Base-by-base conservation (phyloP, 2,113 vertebrate species). In the Catharus fuscescens region DNA sequence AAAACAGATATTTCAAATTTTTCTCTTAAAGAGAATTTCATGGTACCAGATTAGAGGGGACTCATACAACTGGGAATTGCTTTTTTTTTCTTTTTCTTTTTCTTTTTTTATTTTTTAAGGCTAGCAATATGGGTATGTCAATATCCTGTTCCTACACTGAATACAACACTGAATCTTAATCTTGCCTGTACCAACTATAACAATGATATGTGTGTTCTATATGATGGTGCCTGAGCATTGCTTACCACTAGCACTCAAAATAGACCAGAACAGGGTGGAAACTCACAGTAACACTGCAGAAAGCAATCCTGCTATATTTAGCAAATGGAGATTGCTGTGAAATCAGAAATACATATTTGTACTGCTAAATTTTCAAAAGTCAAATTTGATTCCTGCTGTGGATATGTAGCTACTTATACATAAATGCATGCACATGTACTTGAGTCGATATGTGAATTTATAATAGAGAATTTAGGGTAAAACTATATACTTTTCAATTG, bases 341-440 rank as follows among this genome's bases (percentile, higher is more conserved):
- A 73, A 73, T 40, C 23, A 73, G 8, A 21, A n/a, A 36, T 19
- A 38, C 0, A 14, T 26, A 18, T 4, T 19, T 17, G 5, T n/a
- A 47, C 10, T 50, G 5, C 14, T 78, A 78, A 73, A 31, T 90
- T 80, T 91, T 86, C 21, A 32, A 13, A 77, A 79, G 15, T 42
- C 25, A 18, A 47, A 9, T 53, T 69, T 80, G 6, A 70, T 61
- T 80, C 15, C 24, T 85, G 6, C 23, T 84, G 20, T 59, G 9
- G 8, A 31, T 47, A 59, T 78, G 21, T 14, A 77, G 36, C 53
- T 45, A 65, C 5, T 52, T 82, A 28, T 18, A 57, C 2, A 21
- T 5, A 12, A 23, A 47, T 17, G 21, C 2, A 8, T 50, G 6
- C 2, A 8, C 40, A 18, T 1, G 1, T 74, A 12, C 44, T 24